Evolutionary conservation across 2,888 invertebrate genomes (phyloP), one percentile per base, ranked within the genome.

Genomic region (Adelognathus sp.): DNA sequence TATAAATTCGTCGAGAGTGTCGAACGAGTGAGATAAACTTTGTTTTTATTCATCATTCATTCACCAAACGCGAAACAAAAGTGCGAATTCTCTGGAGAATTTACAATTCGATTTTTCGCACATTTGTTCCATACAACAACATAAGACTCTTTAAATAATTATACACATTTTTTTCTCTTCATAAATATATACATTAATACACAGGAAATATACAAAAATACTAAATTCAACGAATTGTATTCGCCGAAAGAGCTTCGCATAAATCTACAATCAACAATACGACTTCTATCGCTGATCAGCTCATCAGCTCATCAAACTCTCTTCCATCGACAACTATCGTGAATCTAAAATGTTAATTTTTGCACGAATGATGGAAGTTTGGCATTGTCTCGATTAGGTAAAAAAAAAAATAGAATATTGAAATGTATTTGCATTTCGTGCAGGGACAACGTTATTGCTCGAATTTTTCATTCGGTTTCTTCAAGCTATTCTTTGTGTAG

Each of bases 181-280:
- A 46, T 72, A 46, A 76, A 60, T 76, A 76, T 79, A 72, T 76
- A 75, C 75, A 80, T 58, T 66, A n/a, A 80, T 63, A 80, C 41
- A 67, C 64, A 50, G n/a, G 67, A 63, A 80, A 78, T 71, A 78
- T 80, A 80, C 71, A 80, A 80, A 78, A 80, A 78, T 80, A 80
- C 75, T 80, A 78, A 39, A 75, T 21, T 75, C 50, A 24, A 54
- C 27, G 64, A 39, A 73, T 39, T 64, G 31, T 54, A 74, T 80
- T 56, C 31, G 71, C 41, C 61, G 58, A 79, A 36, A 52, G 39
- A 61, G 14, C 44, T 44, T 36, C 52, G 61, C 21, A 66, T 54
- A 61, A 46, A 67, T 71, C 54, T 21, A 11, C 18, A 46, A 67
- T 71, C 54, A 27, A 11, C 18, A 54, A 9, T 36, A 18, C 11